Evolutionary conservation across 2,888 invertebrate species (phyloP).

Genomic region (Pocota personata): DNA sequence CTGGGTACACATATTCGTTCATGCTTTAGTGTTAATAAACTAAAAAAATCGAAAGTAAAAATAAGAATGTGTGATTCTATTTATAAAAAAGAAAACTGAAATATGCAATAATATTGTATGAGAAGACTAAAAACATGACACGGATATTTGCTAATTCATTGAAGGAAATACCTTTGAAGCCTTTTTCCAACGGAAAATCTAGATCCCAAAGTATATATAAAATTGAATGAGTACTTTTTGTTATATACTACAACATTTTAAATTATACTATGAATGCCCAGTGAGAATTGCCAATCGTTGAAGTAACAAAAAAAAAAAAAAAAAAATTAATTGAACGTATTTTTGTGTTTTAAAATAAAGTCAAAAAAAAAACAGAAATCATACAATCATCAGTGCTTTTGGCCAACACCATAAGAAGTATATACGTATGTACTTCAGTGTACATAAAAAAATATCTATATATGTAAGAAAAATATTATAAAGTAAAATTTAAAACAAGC

Average conservation of each 20-base stretch:
- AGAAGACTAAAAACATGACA: constrained; percentile 67
- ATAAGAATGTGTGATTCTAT: constrained; percentile 39
- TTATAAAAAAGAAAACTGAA: constrained; percentile 35
- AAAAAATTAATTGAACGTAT: constrained; percentile 15
- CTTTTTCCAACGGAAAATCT: constrained; percentile 72
- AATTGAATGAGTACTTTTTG: constrained; percentile 53
- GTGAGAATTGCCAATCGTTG: constrained; percentile 42
- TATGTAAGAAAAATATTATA: no score
- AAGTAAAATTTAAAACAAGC: no score
- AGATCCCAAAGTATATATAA: constrained; percentile 69
- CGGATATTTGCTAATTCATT: constrained; percentile 70
- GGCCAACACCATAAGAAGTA: no score
- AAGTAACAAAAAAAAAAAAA: background rate
- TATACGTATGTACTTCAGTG: no score
- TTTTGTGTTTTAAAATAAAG: constrained; percentile 29
- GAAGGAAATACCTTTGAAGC: constrained; percentile 68
- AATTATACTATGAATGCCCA: constrained; percentile 45
- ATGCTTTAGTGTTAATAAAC: constrained; percentile 52
- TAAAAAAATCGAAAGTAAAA: constrained; percentile 7
- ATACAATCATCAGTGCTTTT: no score
- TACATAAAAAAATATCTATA: no score
- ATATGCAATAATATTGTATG: constrained; percentile 44
- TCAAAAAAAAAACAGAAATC: background rate
- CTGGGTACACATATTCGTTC: constrained; percentile 53
- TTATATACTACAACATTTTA: constrained; percentile 23